Conservation (phyloP, 2,888 invertebrate genomes). For the Lutraria lutraria region DNA sequence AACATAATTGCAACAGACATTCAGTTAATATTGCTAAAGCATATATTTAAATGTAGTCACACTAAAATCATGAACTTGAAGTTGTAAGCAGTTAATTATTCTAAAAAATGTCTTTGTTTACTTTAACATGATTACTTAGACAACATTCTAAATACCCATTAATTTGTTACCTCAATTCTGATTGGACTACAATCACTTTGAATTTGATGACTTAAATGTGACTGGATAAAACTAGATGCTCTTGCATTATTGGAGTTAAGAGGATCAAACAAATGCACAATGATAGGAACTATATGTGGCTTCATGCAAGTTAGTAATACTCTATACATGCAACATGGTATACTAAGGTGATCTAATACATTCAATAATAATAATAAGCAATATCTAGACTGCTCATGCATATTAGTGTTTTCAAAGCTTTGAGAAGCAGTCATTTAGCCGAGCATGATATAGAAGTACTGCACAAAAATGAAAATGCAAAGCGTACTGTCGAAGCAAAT, state of each 20-base stretch:
- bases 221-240: neutral
- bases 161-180: neutral
- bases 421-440: neutral
- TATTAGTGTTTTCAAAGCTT: neutral
- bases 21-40: too few species aligned
- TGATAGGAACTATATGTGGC: neutral
- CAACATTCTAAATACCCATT: too few species aligned
- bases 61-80: too few species aligned
- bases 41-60: too few species aligned
- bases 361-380: neutral
- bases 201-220: neutral
- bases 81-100: too few species aligned
- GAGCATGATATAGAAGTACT: neutral
- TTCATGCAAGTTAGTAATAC: neutral
- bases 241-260: neutral
- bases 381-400: neutral
- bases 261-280: neutral
- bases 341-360: neutral
- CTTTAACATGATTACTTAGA: too few species aligned
- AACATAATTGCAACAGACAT: too few species aligned
- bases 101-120: too few species aligned
- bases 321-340: neutral
- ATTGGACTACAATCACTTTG: neutral
- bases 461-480: neutral
- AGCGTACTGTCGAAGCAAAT: neutral